Percentiles rank a stretch among this genome's conserved stretches.
Conservation (phyloP, 1,140 invertebrate species). For the Drosophila persimilis region DNA sequence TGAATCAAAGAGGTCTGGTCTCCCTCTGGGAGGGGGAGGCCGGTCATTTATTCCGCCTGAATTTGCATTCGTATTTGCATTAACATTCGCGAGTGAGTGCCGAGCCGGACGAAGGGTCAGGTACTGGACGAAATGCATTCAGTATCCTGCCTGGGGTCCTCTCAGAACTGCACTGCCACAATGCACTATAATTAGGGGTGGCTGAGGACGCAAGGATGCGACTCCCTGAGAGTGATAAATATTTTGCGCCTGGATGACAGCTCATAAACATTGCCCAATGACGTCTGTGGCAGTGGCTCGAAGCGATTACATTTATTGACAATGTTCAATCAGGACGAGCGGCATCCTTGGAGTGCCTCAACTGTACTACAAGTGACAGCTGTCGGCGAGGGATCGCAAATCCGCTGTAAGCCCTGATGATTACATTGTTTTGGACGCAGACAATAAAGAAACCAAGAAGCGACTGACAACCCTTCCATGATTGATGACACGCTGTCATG, state of each 20-base stretch:
- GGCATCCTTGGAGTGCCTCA: constrained; percentile 46
- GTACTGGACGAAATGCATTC: constrained; percentile 53
- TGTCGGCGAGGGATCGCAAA: constrained; percentile 19
- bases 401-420: constrained; percentile 54
- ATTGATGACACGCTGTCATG: constrained; percentile 47
- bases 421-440: constrained; percentile 44
- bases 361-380: constrained; percentile 54
- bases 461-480: constrained; percentile 19
- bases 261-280: constrained; percentile 49
- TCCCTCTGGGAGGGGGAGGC: constrained; percentile 1
- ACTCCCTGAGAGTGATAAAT: constrained; percentile 65
- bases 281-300: constrained; percentile 16
- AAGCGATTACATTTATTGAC: constrained; percentile 46
- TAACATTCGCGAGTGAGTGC: constrained; percentile 14
- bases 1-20: constrained; percentile 6
- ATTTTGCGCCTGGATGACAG: constrained; percentile 73
- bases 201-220: constrained; percentile 33
- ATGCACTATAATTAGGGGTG: constrained; percentile 69
- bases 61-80: constrained; percentile 72
- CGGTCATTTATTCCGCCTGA: constrained; percentile 67
- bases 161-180: constrained; percentile 29
- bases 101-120: constrained; percentile 28
- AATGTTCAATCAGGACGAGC: constrained; percentile 51
- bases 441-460: not conserved
- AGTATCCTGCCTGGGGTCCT: not conserved